Evolutionary conservation across 1,140 invertebrate species (phyloP).

Genomic region (Oscheius sp.): DNA sequence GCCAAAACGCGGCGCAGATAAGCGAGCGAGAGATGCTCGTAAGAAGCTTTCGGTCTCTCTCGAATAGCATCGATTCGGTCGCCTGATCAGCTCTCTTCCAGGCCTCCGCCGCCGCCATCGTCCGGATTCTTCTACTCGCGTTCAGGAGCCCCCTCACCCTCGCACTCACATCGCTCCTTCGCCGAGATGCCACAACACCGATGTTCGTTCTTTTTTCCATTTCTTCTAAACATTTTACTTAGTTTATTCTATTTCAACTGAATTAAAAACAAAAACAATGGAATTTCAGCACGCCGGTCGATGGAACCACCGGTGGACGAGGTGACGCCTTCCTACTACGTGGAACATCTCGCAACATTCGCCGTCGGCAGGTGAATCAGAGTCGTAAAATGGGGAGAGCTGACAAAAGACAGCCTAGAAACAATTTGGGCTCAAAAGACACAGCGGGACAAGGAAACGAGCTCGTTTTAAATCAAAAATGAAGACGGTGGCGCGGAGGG

Average conservation of each 20-base stretch:
- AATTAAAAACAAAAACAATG: not conserved
- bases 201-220: not conserved
- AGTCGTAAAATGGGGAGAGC: too few relatives aligned
- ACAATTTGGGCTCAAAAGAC: too few relatives aligned
- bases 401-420: too few relatives aligned
- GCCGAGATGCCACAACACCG: not conserved
- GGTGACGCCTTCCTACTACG: slow-evolving; percentile 72
- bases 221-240: not conserved
- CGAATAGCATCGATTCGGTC: not conserved
- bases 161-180: not conserved
- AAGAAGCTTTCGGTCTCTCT: not conserved
- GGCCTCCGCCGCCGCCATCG: not conserved
- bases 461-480: too few relatives aligned
- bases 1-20: not conserved
- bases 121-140: not conserved
- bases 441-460: too few relatives aligned
- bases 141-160: not conserved
- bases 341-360: slow-evolving; percentile 97
- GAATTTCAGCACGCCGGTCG: slow-evolving; percentile 5
- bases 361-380: slow-evolving; percentile 75
- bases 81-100: not conserved
- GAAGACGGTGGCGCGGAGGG: too few relatives aligned
- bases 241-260: not conserved
- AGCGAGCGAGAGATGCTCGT: not conserved
- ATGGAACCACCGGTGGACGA: slow-evolving; percentile 40